Percentiles rank a stretch among this genome's conserved stretches.
phyloP scores from a whole-genome alignment of 2,888 invertebrate genomes.

The Corbicula japonica region DNA sequence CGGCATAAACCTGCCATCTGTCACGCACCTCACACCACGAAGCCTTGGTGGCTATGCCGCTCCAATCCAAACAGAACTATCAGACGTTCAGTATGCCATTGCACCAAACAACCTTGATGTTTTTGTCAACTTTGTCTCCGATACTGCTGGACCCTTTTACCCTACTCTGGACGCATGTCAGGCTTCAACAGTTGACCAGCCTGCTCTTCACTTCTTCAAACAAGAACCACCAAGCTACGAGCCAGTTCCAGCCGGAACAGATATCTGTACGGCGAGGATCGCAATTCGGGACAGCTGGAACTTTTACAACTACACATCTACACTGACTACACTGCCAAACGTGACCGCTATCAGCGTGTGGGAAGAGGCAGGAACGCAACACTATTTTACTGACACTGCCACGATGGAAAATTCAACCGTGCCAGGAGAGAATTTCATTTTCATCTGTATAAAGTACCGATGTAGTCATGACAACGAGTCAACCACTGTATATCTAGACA shows the following conservation, averaged over 20 bases:
- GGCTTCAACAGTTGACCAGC: conserved; percentile 4
- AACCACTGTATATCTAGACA: conserved; percentile 24
- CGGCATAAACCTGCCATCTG: conserved; percentile 10
- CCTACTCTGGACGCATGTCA: not conserved
- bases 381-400: conserved; percentile 22
- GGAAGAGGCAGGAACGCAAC: not conserved
- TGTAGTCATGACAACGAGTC: conserved; percentile 19
- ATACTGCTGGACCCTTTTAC: not conserved
- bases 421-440: not conserved
- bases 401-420: not conserved
- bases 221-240: conserved; percentile 20
- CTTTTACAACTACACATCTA: not conserved
- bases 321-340: not conserved
- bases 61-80: not conserved
- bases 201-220: conserved; percentile 38
- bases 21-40: conserved; percentile 10
- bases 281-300: not conserved
- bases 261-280: conserved; percentile 39
- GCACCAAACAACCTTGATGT: not conserved
- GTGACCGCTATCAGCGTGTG: conserved; percentile 31
- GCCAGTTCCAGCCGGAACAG: conserved; percentile 7
- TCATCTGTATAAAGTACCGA: conserved; percentile 26
- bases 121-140: not conserved
- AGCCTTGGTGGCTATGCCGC: not conserved
- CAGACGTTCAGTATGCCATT: not conserved